A percentile compares a stretch with the other conserved stretches of the same genome.
phyloP scores from a whole-genome alignment of 2,113 vertebrate genomes.

The Chascanopsetta lugubris region DNA sequence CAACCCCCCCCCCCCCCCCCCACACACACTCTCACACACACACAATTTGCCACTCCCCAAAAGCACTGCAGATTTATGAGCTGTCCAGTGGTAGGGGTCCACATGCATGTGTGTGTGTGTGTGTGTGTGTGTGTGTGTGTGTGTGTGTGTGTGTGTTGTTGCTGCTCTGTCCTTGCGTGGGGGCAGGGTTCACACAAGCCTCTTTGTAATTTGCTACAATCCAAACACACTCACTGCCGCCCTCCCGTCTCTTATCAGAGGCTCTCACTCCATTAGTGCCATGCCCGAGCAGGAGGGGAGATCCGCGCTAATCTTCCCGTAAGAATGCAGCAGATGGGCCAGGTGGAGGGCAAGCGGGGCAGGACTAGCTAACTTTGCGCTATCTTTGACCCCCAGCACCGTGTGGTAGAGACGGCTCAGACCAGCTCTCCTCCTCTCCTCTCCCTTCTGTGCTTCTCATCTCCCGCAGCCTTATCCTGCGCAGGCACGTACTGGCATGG shows the following conservation, averaged over 20 bases:
- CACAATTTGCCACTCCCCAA: constrained; percentile 52
- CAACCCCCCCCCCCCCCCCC: constrained; percentile 67
- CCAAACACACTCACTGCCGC: constrained; percentile 61
- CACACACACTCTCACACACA: too few species aligned
- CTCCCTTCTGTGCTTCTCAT: constrained; percentile 62
- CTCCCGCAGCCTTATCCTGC: constrained; percentile 59
- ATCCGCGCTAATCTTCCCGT: constrained; percentile 79
- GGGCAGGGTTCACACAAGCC: constrained; percentile 67
- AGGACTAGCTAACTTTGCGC: constrained; percentile 60
- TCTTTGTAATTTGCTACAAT: constrained; percentile 70
- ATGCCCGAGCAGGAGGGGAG: constrained; percentile 78
- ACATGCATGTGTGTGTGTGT: constrained; percentile 24
- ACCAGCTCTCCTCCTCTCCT: constrained; percentile 67
- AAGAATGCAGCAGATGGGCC: constrained; percentile 80
- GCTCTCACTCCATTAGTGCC: constrained; percentile 82
- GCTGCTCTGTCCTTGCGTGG: constrained; percentile 67
- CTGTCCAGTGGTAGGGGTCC: constrained; percentile 55
- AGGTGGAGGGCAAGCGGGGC: constrained; percentile 75
- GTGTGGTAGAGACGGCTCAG: constrained; percentile 77
- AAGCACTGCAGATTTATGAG: constrained; percentile 75
- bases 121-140: constrained; percentile 25
- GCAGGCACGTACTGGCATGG: constrained; percentile 57
- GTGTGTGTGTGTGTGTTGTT: constrained; percentile 36
- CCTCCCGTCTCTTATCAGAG: constrained; percentile 81
- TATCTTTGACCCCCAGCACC: constrained; percentile 75